Base-by-base conservation (phyloP, 2,113 vertebrate genomes). In the Petrocephalus microphthalmus region DNA sequence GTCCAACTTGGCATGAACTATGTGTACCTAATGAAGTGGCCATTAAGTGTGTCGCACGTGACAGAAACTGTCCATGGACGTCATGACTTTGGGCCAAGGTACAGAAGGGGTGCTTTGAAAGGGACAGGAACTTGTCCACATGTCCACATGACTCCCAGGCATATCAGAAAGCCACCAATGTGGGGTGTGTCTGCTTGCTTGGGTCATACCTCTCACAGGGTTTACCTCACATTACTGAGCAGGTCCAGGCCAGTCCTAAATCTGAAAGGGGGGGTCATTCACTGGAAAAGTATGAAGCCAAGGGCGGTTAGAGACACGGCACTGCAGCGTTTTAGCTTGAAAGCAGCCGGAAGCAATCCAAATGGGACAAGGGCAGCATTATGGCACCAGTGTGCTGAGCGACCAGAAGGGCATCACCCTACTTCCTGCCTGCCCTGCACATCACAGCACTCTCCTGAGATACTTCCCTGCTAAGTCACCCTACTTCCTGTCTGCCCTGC, bases 211-310 rank as follows among this genome's bases (percentile, higher is more conserved):
- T 49, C 19, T 83, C 53, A 7, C 53, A 2, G 53, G 22, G 29
- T 53, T 82, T 51, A 78, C 74, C 22, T 51, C 25, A 7, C 88
- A 64, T 88, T 78, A 45, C 60, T 74, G 83, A 53, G 84, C 88
- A 89, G 84, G 88, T 86, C 84, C 3, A 51, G 84, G 64, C 88
- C 33, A 47, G 49, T 86, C 84, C 49, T 67, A 19, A 22, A 19
- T 60, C 88, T 85, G 42, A 20, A 10, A 86, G 60, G 56, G 19
- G 49, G 60, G 22, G 2, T 29, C 17, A 74, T 56, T 84, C 45
- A 20, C 88, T 45, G 81, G 54, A 51, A 51, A 56, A 22, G 88
- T 74, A 89, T 89, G 88, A 89, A 85, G 57, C 84, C 57, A 56
- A 85, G 64, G 88, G 88, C 64, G 11, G 60, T 86, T 71, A 86